Conservation (phyloP, 2,797 vertebrate genomes). For the Enteromius argenteus region DNA sequence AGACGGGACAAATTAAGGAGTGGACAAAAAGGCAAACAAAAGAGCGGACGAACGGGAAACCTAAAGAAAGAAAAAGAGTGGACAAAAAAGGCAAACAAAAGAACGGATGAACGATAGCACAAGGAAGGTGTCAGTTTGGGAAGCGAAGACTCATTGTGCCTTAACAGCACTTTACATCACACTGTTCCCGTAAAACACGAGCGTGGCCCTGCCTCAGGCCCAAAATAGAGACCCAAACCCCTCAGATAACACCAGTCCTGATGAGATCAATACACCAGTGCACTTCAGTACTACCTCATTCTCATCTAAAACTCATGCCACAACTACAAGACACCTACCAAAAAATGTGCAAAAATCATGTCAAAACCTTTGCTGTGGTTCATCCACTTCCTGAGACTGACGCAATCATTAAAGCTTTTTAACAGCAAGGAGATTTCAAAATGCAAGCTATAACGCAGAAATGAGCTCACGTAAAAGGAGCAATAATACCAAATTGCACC, state of each 20-base stretch:
- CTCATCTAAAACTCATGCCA: background rate
- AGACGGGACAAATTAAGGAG: background rate
- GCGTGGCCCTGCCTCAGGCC: slow-evolving; percentile 63
- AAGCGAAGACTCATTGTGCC: slow-evolving; percentile 14
- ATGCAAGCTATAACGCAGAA: background rate
- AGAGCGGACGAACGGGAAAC: background rate
- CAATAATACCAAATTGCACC: background rate
- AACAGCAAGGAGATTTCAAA: background rate
- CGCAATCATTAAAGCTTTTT: background rate
- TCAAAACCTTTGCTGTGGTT: background rate
- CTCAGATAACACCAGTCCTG: slow-evolving; percentile 10
- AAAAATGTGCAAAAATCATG: slow-evolving; percentile 4
- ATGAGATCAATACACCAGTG: background rate
- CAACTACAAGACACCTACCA: background rate
- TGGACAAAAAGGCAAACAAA: background rate
- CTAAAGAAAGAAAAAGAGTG: background rate
- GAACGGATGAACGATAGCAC: background rate
- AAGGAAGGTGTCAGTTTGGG: slow-evolving; percentile 9
- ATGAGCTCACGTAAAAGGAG: background rate
- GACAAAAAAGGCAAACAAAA: background rate
- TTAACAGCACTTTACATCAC: slow-evolving; percentile 51
- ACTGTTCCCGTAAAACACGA: slow-evolving; percentile 72
- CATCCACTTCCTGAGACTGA: slow-evolving; percentile 5
- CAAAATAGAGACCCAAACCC: slow-evolving; percentile 56
- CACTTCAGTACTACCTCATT: background rate